Conservation (phyloP, 2,113 vertebrate species). For the Hylia prasina region DNA sequence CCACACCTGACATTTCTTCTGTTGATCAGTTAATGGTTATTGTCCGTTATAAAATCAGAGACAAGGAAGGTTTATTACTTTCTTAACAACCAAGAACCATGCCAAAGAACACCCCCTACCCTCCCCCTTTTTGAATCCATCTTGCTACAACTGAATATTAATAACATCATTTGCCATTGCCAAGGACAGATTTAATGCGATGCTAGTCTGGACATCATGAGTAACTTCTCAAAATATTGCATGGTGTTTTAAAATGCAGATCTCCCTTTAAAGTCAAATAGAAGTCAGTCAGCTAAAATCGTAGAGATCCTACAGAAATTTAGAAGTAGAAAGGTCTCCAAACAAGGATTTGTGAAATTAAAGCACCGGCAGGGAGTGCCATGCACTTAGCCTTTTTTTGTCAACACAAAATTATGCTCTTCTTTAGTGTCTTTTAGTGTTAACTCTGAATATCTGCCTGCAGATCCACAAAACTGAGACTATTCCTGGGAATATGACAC, state of each 20-base stretch:
- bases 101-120: background rate
- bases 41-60: slow-evolving; percentile 62
- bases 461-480: background rate
- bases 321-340: background rate
- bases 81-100: slow-evolving; percentile 36
- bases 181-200: slow-evolving; percentile 33
- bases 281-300: slow-evolving; percentile 36
- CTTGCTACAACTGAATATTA: slow-evolving; percentile 50
- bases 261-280: slow-evolving; percentile 43
- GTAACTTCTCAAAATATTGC: slow-evolving; percentile 5
- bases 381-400: background rate
- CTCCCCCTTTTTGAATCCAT: slow-evolving; percentile 23
- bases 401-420: background rate
- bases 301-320: slow-evolving; percentile 2
- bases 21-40: slow-evolving; percentile 73
- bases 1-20: slow-evolving; percentile 71
- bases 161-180: slow-evolving; percentile 36
- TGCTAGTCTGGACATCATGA: slow-evolving; percentile 4
- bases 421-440: background rate
- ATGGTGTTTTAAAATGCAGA: background rate
- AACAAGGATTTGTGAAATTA: slow-evolving; percentile 26
- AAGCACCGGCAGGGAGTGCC: background rate
- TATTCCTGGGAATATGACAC: background rate
- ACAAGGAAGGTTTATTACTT: slow-evolving; percentile 57
- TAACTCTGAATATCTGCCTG: background rate